phyloP scores from a whole-genome alignment of 2,113 vertebrate species.

The Ceuthmochares aereus region DNA sequence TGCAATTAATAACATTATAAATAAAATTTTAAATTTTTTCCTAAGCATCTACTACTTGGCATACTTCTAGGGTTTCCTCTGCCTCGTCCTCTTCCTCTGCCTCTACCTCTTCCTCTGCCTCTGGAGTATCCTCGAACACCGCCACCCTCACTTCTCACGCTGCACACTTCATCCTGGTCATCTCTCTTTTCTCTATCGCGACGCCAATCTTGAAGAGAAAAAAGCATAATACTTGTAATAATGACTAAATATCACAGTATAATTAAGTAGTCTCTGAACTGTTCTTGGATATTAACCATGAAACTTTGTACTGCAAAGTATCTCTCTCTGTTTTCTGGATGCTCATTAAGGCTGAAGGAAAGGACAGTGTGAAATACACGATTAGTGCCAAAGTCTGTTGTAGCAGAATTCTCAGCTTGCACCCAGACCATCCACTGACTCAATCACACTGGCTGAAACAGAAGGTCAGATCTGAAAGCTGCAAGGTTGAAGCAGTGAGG shows the following conservation, averaged over 20 bases:
- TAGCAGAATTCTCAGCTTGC: not conserved
- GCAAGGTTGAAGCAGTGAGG: not conserved
- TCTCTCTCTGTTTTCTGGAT: not conserved
- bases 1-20: not conserved
- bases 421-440: not conserved
- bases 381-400: too few relatives aligned
- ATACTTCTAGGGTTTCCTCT: slow-evolving; percentile 86
- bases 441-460: not conserved
- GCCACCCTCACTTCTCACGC: slow-evolving; percentile 84
- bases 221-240: not conserved
- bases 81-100: slow-evolving; percentile 88
- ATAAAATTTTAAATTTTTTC: fast-evolving
- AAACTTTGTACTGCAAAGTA: not conserved
- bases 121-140: slow-evolving; percentile 74
- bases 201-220: slow-evolving; percentile 83
- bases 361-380: not conserved
- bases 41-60: not conserved
- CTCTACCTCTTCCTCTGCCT: slow-evolving; percentile 83
- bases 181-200: slow-evolving; percentile 83
- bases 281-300: not conserved
- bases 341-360: not conserved
- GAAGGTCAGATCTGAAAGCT: not conserved
- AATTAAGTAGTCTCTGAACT: not conserved
- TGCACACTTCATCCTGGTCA: slow-evolving; percentile 83
- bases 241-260: not conserved